Base-by-base conservation (phyloP, 2,797 vertebrate species). In the Lagocephalus sceleratus region DNA sequence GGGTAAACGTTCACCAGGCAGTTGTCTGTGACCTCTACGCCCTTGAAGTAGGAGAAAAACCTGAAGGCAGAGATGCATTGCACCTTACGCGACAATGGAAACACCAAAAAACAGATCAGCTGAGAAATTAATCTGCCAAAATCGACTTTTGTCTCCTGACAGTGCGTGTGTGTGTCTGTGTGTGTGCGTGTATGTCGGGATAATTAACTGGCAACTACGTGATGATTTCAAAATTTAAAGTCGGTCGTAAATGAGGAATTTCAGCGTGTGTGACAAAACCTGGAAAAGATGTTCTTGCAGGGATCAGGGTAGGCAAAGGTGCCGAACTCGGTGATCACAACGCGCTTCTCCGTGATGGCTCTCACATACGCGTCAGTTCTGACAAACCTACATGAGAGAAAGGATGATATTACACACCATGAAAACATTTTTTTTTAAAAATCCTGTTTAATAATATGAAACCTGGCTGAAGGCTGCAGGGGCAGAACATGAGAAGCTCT, bases 211-310 rank as follows among this genome's bases (percentile, higher is more conserved):
- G n/a, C n/a, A n/a, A n/a, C n/a, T n/a, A n/a, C n/a, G n/a, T n/a
- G n/a, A n/a, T n/a, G n/a, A n/a, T n/a, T n/a, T n/a, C n/a, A n/a
- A n/a, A 26, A 26, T 29, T 29, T 9, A 29, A 29, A 29, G 9
- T 10, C 8, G 11, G 11, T 29, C 26, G 2, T 29, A 29, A 29
- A 39, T 39, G 38, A 14, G 16, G 40, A 26, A 20, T 9, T 14
- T 11, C 17, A 17, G 22, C 29, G 21, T 4, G 0, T 25, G 8
- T 1, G n/a, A 69, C 72, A 61, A 51, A n/a, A 98, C 97, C 97
- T 95, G 88, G 96, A 99, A 78, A 99, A 99, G 76, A 99, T 98
- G 77, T 99, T 99, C 86, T 96, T 98, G 91, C 97, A 99, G 0
- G 97, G 97, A 79, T 98, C 97, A 7, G 95, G 96, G 70, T 96